phyloP scores from a whole-genome alignment of 1,140 invertebrate genomes.

The Ridgeia piscesae region DNA sequence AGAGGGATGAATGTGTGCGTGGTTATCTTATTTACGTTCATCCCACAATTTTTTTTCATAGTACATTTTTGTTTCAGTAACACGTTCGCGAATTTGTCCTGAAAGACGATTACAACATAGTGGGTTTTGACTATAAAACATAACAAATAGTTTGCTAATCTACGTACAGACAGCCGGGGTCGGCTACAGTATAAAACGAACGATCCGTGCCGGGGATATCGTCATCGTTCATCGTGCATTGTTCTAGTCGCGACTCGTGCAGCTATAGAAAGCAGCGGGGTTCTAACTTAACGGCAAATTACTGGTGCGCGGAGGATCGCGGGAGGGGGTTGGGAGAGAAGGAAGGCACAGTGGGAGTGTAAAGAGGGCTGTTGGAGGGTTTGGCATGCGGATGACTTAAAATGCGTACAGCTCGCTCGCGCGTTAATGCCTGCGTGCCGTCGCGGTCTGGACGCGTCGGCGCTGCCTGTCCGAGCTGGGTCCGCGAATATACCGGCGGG shows the following conservation, averaged over 20 bases:
- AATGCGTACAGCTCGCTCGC: conserved; percentile 19
- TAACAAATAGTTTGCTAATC: background rate
- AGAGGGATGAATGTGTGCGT: background rate
- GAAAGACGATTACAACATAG: background rate
- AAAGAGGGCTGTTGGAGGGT: background rate
- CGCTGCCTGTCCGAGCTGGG: background rate
- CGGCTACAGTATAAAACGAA: background rate
- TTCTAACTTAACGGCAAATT: background rate
- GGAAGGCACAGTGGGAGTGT: background rate
- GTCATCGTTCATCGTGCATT: background rate
- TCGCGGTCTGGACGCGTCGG: background rate
- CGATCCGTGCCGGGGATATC: background rate
- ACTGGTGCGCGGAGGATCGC: background rate
- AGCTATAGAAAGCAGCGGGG: background rate
- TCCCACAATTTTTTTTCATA: background rate
- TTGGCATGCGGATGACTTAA: conserved; percentile 8
- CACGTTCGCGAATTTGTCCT: background rate
- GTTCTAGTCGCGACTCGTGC: background rate
- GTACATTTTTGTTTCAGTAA: background rate
- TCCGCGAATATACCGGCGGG: background rate
- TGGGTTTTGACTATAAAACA: background rate
- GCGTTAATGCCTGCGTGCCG: conserved; percentile 7
- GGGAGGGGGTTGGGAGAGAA: background rate
- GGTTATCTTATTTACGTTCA: background rate
- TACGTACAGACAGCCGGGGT: background rate